These are phyloP conservation scores for Lottia scabra DNA, from an alignment of 2,888 invertebrate species.

Conservation along the genomic window DNA sequence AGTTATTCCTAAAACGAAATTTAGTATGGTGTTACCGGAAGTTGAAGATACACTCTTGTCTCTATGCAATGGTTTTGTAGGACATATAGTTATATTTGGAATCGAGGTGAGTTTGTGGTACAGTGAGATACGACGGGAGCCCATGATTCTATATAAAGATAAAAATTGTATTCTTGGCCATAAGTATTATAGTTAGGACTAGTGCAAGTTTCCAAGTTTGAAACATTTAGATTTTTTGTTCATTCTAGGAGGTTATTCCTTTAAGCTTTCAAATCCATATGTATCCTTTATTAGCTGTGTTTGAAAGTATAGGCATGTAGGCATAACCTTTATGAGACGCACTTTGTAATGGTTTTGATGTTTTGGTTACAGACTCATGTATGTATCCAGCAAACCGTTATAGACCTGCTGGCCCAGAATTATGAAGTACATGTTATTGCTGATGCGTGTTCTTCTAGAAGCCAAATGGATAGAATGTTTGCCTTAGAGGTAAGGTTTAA, in stretches of 20 bases:
- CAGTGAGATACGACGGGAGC: too few relatives aligned
- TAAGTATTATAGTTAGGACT: too few relatives aligned
- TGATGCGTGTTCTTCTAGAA: slow-evolving; percentile 73
- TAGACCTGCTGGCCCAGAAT: slow-evolving; percentile 71
- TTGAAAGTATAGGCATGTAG: too few relatives aligned
- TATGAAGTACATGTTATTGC: slow-evolving; percentile 73
- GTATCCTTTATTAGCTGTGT: too few relatives aligned
- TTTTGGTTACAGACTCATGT: slow-evolving; percentile 74
- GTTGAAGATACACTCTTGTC: slow-evolving; percentile 67
- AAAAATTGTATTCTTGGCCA: too few relatives aligned
- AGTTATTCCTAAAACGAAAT: slow-evolving; percentile 71
- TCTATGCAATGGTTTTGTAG: slow-evolving; percentile 48
- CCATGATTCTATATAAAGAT: too few relatives aligned
- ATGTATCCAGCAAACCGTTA: slow-evolving; percentile 74
- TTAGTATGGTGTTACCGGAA: slow-evolving; percentile 73
- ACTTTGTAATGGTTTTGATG: too few relatives aligned
- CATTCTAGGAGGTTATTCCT: too few relatives aligned
- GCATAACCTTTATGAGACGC: too few relatives aligned
- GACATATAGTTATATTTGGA: slow-evolving; percentile 65
- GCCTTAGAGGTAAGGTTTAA: slow-evolving; percentile 56
- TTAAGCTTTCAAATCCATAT: too few relatives aligned
- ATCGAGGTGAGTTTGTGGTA: slow-evolving; percentile 56
- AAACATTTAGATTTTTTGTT: too few relatives aligned
- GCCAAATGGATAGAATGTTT: slow-evolving; percentile 63
- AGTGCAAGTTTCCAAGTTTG: too few relatives aligned